Conservation (phyloP, 2,797 vertebrate genomes). For the Ambastaia sidthimunki region DNA sequence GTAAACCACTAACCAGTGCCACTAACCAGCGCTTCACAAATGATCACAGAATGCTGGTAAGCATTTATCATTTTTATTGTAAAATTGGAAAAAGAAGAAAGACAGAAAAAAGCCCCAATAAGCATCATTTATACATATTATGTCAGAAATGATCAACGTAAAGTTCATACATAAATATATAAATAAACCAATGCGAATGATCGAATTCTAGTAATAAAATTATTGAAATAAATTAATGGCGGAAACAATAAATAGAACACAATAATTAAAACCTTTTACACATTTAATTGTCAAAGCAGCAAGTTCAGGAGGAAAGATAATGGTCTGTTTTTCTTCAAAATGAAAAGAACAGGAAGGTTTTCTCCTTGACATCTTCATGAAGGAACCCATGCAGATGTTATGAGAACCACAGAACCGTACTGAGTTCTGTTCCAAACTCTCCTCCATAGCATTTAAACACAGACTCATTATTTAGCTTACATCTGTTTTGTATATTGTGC, state of each 20-base stretch:
- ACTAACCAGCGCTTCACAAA: background rate
- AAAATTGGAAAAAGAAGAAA: constrained; percentile 69
- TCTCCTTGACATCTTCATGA: constrained; percentile 34
- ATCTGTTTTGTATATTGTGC: constrained; percentile 63
- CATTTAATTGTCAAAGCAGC: constrained; percentile 69
- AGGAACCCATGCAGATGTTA: constrained; percentile 29
- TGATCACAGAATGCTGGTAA: constrained; percentile 2
- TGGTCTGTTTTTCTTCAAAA: constrained; percentile 52
- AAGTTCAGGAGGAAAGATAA: constrained; percentile 60
- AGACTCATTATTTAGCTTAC: constrained; percentile 62
- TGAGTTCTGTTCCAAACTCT: constrained; percentile 34
- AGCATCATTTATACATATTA: constrained; percentile 66
- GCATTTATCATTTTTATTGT: constrained; percentile 65
- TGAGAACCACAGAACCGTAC: background rate
- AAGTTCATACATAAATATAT: constrained; percentile 56
- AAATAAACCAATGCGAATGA: constrained; percentile 54
- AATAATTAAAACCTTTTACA: constrained; percentile 58
- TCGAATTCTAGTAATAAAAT: constrained; percentile 47
- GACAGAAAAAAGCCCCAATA: constrained; percentile 63
- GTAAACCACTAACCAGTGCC: no score
- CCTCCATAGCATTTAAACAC: constrained; percentile 56
- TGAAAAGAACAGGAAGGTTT: constrained; percentile 13
- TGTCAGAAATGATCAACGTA: constrained; percentile 61
- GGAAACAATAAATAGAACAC: constrained; percentile 58
- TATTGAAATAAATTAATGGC: constrained; percentile 52